phyloP scores from a whole-genome alignment of 2,113 vertebrate species.

The Dipodomys spectabilis region DNA sequence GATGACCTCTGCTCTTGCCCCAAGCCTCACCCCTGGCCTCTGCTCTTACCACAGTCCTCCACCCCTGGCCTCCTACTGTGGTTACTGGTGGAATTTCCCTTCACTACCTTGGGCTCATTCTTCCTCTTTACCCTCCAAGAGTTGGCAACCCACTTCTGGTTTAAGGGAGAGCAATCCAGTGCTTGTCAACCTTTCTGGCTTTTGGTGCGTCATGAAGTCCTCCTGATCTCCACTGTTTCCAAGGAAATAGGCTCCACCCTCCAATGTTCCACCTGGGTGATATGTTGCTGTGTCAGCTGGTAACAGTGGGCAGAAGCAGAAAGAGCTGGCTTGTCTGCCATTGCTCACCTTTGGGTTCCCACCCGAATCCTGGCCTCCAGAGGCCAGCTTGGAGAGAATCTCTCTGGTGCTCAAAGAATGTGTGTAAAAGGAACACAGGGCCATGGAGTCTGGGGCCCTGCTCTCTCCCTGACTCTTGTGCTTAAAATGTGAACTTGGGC shows the following conservation, averaged over 20 bases:
- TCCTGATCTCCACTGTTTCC: neutral
- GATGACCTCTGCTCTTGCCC: neutral
- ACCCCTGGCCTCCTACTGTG: too few species aligned
- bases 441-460: too few species aligned
- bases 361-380: neutral
- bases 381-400: neutral
- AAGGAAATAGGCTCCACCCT: neutral
- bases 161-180: neutral
- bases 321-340: neutral
- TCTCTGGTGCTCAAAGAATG: rapidly evolving
- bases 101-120: too few species aligned
- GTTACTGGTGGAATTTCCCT: too few species aligned
- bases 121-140: neutral
- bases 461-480: neutral
- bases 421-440: neutral
- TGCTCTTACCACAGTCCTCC: too few species aligned
- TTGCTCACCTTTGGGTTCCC: neutral
- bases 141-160: neutral
- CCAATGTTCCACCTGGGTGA: neutral
- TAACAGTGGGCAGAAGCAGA: neutral
- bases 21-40: too few species aligned
- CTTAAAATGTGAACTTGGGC: neutral
- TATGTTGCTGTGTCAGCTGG: too few species aligned
- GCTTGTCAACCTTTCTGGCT: neutral
- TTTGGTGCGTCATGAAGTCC: neutral